These are phyloP conservation scores for Molanna angustata DNA, from an alignment of 2,888 invertebrate genomes.

Conservation along the genomic window DNA sequence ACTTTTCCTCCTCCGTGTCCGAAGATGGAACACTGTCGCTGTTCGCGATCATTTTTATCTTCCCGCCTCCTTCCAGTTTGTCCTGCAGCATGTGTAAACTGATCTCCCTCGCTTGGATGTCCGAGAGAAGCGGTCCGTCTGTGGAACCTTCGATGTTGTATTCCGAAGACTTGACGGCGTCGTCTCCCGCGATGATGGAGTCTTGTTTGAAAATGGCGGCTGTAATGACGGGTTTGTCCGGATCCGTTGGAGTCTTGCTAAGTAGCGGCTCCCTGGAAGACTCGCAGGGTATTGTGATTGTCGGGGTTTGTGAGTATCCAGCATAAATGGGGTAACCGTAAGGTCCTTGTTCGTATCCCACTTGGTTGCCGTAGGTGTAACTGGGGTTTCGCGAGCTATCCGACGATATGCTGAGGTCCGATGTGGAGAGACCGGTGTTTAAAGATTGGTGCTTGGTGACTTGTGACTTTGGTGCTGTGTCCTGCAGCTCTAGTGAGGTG, in stretches of 20 bases:
- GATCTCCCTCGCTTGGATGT: constrained; percentile 50
- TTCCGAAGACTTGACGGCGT: constrained; percentile 46
- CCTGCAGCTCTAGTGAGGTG: background rate
- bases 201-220: constrained; percentile 68
- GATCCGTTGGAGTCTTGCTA: constrained; percentile 50
- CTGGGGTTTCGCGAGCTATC: constrained; percentile 68
- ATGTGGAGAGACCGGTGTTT: constrained; percentile 78
- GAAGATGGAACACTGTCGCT: constrained; percentile 43
- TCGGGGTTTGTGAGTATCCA: constrained; percentile 47
- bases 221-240: constrained; percentile 66
- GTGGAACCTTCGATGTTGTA: constrained; percentile 54
- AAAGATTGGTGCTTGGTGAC: constrained; percentile 43
- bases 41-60: constrained; percentile 38
- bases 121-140: constrained; percentile 52
- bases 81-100: constrained; percentile 49
- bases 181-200: constrained; percentile 49
- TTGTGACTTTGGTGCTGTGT: constrained; percentile 34
- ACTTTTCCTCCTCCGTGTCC: constrained; percentile 43
- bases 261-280: constrained; percentile 53
- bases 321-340: constrained; percentile 66
- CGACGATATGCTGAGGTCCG: constrained; percentile 74
- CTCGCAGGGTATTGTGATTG: constrained; percentile 45
- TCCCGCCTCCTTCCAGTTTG: constrained; percentile 41
- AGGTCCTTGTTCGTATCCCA: constrained; percentile 70
- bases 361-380: constrained; percentile 77